phyloP scores from a whole-genome alignment of 1,140 invertebrate species.

The Asbolus verrucosus region DNA sequence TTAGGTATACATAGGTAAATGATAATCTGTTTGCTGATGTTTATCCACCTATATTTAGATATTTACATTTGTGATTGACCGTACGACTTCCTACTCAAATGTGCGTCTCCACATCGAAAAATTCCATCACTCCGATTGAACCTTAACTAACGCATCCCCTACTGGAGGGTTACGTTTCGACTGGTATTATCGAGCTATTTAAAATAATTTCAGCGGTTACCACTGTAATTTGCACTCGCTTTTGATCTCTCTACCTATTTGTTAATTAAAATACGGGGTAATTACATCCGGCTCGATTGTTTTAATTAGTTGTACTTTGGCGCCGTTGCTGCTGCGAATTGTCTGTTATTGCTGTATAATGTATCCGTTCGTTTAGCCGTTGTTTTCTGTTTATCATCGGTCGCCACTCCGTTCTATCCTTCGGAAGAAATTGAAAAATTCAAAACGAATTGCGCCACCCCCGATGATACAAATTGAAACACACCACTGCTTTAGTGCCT shows the following conservation, averaged over 20 bases:
- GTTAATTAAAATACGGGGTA: slow-evolving; percentile 46
- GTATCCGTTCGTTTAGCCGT: slow-evolving; percentile 16
- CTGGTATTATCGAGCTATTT: slow-evolving; percentile 22
- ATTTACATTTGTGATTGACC: too few species aligned
- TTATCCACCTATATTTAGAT: too few species aligned
- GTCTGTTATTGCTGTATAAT: slow-evolving; percentile 43
- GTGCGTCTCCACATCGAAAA: too few species aligned
- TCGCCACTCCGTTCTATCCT: neutral
- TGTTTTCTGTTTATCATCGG: neutral
- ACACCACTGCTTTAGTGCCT: too few species aligned
- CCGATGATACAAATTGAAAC: too few species aligned
- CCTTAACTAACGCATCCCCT: neutral
- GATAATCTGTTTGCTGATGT: too few species aligned
- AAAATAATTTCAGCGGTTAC: slow-evolving; percentile 41
- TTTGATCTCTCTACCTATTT: slow-evolving; percentile 42
- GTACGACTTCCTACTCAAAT: too few species aligned
- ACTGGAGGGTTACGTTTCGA: neutral
- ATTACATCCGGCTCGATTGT: slow-evolving; percentile 46
- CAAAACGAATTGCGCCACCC: neutral
- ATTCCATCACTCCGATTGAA: too few species aligned
- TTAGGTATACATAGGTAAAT: too few species aligned
- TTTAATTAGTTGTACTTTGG: slow-evolving; percentile 45
- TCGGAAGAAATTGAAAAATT: neutral
- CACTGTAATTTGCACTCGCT: slow-evolving; percentile 40
- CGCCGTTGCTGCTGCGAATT: slow-evolving; percentile 18